Evolutionary conservation across 2,797 vertebrate species (phyloP).

Genomic region (Alca torda): DNA sequence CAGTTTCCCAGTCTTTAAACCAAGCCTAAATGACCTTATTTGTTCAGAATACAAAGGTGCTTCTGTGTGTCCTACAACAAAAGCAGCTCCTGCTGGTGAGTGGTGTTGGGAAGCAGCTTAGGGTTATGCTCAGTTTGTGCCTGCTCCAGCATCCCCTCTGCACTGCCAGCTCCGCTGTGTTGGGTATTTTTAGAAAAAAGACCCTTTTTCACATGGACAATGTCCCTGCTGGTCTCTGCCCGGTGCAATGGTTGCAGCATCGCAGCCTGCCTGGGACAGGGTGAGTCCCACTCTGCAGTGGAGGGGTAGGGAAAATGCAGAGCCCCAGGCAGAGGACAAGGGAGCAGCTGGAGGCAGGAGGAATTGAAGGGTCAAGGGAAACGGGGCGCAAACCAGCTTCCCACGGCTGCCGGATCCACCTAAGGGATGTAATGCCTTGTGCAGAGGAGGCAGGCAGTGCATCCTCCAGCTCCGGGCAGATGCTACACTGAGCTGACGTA

Average conservation of each 20-base stretch:
- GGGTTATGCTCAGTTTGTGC: background rate
- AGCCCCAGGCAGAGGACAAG: background rate
- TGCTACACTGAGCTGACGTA: background rate
- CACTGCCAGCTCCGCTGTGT: background rate
- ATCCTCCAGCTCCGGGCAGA: constrained; percentile 10
- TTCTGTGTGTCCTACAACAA: background rate
- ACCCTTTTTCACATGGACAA: background rate
- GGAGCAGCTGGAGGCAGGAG: background rate
- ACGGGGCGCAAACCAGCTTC: background rate
- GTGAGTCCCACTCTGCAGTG: background rate
- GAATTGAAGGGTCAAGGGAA: background rate
- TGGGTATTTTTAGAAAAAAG: background rate
- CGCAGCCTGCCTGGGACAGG: background rate
- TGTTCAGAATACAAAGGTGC: background rate
- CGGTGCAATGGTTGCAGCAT: background rate
- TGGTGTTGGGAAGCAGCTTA: background rate
- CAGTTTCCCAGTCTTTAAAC: background rate
- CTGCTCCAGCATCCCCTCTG: background rate
- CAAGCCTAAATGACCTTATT: background rate
- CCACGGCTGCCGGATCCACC: background rate
- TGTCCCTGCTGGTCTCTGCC: background rate
- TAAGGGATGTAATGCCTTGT: background rate
- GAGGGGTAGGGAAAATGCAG: background rate
- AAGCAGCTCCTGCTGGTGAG: background rate
- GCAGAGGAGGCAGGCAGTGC: background rate